Evolutionary conservation across 2,113 vertebrate genomes (phyloP), one percentile per base, ranked within the genome.

Genomic region (Cyprinodon tularosa): DNA sequence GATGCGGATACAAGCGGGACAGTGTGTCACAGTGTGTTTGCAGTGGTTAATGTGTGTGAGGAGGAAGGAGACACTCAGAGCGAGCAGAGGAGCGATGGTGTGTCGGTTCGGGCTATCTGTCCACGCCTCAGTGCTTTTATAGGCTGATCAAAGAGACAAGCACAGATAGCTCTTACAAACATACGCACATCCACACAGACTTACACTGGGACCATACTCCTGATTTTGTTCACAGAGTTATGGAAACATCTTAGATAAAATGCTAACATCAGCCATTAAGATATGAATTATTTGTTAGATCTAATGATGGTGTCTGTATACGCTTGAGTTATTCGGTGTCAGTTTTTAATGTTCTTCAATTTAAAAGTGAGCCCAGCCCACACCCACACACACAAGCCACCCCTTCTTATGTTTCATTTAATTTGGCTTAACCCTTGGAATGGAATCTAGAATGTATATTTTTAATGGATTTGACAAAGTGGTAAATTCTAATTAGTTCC

Each of bases 141-240:
- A 82, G 88, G 88, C 84, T 89, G 91, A 91, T 91, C 90, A 90
- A 89, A 91, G 89, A 88, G 86, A 93, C 88, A 90, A 85, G 84
- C 83, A 74, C 71, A 84, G 86, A 84, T 80, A 86, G 83, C 86
- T 84, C 68, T 85, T 68, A 74, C 82, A 78, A 47, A 81, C 81
- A 74, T 60, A 77, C 50, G 53, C 72, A 37, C 65, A 15, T 64
- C 59, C 70, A 20, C 62, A 76, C 68, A 63, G 45, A 74, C 74
- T 47, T 73, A 38, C 61, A 38, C 67, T 11, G 13, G 38, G 29
- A 39, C 20, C n/a, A 50, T 70, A 70, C 63, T 82, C 73, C 64
- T 82, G 29, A 29, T 86, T 90, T 83, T 85, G 83, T 83, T 68
- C 68, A 81, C 62, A 64, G 70, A 84, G 82, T 71, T 82, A 73